Percentiles rank a stretch among this genome's conserved stretches.
Evolutionary conservation across 1,140 invertebrate species (phyloP).

Genomic region (Drosophila santomea): DNA sequence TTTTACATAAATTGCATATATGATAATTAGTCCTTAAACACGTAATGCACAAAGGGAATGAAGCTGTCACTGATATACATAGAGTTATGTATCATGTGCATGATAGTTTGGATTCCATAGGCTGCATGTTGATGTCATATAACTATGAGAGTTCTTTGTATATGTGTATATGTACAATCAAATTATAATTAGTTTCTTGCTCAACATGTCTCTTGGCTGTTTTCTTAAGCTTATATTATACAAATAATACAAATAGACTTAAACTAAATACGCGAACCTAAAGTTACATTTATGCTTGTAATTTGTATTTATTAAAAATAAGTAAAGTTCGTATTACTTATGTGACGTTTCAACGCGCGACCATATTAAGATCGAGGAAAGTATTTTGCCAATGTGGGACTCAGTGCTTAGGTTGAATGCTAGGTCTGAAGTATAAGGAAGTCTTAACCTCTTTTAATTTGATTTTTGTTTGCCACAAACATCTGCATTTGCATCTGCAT

Average conservation of each 20-base stretch:
- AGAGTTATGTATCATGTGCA: conserved; percentile 54
- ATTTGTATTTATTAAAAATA: conserved; percentile 59
- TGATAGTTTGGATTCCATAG: conserved; percentile 45
- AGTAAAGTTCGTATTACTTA: conserved; percentile 58
- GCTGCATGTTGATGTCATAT: conserved; percentile 54
- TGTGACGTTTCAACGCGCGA: conserved; percentile 36
- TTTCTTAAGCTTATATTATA: conserved; percentile 65
- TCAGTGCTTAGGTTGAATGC: conserved; percentile 34
- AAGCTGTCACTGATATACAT: conserved; percentile 52
- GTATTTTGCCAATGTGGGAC: conserved; percentile 20
- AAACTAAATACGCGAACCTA: conserved; percentile 59
- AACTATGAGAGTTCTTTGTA: conserved; percentile 46
- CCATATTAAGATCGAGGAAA: conserved; percentile 24
- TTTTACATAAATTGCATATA: conserved; percentile 61
- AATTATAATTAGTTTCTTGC: conserved; percentile 45
- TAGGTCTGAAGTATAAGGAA: conserved; percentile 37
- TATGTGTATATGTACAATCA: conserved; percentile 66
- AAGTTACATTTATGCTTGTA: conserved; percentile 61
- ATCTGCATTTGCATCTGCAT: background rate
- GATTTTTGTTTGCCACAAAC: conserved; percentile 18
- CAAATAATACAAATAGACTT: conserved; percentile 81
- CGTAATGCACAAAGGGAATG: conserved; percentile 59
- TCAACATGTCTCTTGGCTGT: conserved; percentile 35
- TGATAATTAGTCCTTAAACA: conserved; percentile 51
- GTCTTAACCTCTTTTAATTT: conserved; percentile 47